Conservation (phyloP, 1,140 invertebrate species). For the Spodoptera frugiperda region DNA sequence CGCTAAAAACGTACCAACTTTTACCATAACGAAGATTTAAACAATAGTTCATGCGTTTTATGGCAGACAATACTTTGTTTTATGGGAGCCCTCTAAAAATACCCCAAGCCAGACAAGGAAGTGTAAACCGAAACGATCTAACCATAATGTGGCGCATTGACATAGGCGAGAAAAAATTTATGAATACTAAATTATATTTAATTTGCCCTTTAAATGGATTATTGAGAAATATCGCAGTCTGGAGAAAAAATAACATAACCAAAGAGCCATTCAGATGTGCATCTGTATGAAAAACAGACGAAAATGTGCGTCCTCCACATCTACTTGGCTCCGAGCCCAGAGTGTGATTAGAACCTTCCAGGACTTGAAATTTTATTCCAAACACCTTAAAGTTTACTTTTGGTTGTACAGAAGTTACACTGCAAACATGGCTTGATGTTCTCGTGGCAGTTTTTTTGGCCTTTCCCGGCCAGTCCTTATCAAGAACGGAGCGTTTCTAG, state of each 20-base stretch:
- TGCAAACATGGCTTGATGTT: slow-evolving; percentile 22
- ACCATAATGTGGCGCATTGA: not conserved
- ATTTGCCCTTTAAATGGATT: slow-evolving; percentile 8
- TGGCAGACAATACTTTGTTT: too few species aligned
- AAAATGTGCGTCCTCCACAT: slow-evolving; percentile 68
- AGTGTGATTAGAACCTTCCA: slow-evolving; percentile 21
- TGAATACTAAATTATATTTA: slow-evolving; percentile 14
- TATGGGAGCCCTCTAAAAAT: not conserved
- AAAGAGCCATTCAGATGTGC: slow-evolving; percentile 64
- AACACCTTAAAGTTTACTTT: slow-evolving; percentile 39
- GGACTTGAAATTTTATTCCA: slow-evolving; percentile 31
- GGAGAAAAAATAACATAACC: slow-evolving; percentile 33
- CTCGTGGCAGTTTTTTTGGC: slow-evolving; percentile 28
- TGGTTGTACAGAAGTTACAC: not conserved
- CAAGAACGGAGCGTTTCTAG: slow-evolving; percentile 37
- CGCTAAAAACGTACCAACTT: not conserved
- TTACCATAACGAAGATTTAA: not conserved
- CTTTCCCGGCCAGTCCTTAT: slow-evolving; percentile 36
- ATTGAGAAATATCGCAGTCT: slow-evolving; percentile 19
- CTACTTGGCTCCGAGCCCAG: slow-evolving; percentile 64
- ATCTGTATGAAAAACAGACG: slow-evolving; percentile 66
- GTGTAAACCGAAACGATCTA: not conserved
- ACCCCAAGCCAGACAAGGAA: not conserved
- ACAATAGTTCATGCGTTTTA: not conserved
- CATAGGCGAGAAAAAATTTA: not conserved